Base-by-base conservation (phyloP, 2,888 invertebrate species). In the Tenthredo scrophulariae region DNA sequence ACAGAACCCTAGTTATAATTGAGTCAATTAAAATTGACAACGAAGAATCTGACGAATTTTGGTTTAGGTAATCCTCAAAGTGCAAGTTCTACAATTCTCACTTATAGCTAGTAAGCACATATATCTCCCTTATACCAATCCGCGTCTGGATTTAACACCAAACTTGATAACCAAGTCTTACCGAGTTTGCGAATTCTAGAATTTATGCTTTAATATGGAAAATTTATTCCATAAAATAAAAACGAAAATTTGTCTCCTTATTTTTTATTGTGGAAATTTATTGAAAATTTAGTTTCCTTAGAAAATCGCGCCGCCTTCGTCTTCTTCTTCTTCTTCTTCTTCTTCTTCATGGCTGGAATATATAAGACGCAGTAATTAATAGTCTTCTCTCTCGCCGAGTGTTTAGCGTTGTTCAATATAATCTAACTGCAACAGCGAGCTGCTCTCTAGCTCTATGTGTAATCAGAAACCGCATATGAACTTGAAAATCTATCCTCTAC, bases 401-500 rank as follows among this genome's bases (percentile, higher is more conserved):
- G 37, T 74, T 74, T 74, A 74, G 72, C 40, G 72, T 22, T n/a
- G 72, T 74, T 40, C 22, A 33, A 67, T 70, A 15, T 18, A 33
- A 65, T 13, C 65, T 67, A 18, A 67, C 67, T 67, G 33, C 67
- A 54, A n/a, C n/a, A 54, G 18, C 54, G 54, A 67, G 29, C 15
- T 72, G 1, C 72, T 40, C 37, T 5, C 10, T 1, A 62, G 50
- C 80, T 29, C n/a, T n/a, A 74, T 75, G 22, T 37, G 80, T 62
- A 80, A 80, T 40, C 22, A 62, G 40, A 58, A 58, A 80, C 62
- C 80, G 80, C 50, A 54, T 26, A 54, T 80, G 80, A 80, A 80
- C 80, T 80, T 80, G 80, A 80, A 80, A 80, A 80, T 80, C 58
- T 80, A 80, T 58, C n/a, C 80, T 40, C 5, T 62, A 54, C 18